Conservation (phyloP, 2,113 vertebrate genomes). For the Merops nubicus region DNA sequence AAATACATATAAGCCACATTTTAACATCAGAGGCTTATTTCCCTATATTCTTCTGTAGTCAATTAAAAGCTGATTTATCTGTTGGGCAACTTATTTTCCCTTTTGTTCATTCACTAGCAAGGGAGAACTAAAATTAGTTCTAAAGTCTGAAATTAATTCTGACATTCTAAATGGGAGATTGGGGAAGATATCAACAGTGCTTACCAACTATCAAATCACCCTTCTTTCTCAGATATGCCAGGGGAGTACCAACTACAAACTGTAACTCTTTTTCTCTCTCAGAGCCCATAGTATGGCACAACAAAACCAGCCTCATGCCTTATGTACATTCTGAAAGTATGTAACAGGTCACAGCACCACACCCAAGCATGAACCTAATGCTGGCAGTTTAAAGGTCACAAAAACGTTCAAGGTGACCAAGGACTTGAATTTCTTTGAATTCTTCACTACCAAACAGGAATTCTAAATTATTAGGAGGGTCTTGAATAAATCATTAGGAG, state of each 20-base stretch:
- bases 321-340: neutral
- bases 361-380: neutral
- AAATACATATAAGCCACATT: neutral
- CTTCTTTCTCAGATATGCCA: neutral
- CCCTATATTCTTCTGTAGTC: neutral
- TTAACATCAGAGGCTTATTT: neutral
- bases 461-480: neutral
- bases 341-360: neutral
- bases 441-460: neutral
- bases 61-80: neutral
- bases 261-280: neutral
- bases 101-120: neutral
- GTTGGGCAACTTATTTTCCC: neutral
- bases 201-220: neutral
- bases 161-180: neutral
- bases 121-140: neutral
- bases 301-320: neutral
- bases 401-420: neutral
- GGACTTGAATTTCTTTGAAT: neutral
- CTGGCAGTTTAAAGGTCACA: neutral
- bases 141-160: neutral
- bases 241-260: neutral
- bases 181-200: neutral
- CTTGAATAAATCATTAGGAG: neutral
- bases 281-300: neutral